phyloP scores from a whole-genome alignment of 2,888 invertebrate genomes.

The Sicus ferrugineus region DNA sequence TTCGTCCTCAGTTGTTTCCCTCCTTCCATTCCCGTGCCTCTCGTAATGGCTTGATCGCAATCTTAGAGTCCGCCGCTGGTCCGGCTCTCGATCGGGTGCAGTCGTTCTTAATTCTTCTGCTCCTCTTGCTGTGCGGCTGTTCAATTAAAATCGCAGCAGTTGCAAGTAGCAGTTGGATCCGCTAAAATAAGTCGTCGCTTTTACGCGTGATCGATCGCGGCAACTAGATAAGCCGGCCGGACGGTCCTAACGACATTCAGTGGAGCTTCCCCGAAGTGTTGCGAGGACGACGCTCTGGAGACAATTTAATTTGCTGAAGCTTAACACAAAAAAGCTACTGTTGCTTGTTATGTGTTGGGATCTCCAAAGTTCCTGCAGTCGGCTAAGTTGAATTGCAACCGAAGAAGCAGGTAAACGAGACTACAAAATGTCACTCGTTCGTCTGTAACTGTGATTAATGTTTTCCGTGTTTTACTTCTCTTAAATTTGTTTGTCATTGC shows the following conservation, averaged over 20 bases:
- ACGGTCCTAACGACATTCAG: not conserved
- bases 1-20: slow-evolving; percentile 21
- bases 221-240: slow-evolving; percentile 17
- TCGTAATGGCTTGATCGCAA: slow-evolving; percentile 50
- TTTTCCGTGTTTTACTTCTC: not conserved
- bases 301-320: slow-evolving; percentile 34
- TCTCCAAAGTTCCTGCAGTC: not conserved
- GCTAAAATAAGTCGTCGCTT: slow-evolving; percentile 21
- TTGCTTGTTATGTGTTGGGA: not conserved
- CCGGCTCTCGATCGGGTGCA: slow-evolving; percentile 20
- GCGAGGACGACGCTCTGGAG: too few species aligned
- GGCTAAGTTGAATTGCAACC: too few species aligned
- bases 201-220: slow-evolving; percentile 33
- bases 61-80: slow-evolving; percentile 39
- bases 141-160: slow-evolving; percentile 26
- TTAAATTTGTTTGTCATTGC: not conserved
- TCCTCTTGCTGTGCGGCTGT: slow-evolving; percentile 35
- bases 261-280: too few species aligned
- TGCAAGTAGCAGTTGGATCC: slow-evolving; percentile 23
- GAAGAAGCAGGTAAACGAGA: too few species aligned
- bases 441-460: not conserved
- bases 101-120: slow-evolving; percentile 10
- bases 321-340: slow-evolving; percentile 11
- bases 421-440: not conserved
- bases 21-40: not conserved